phyloP scores from a whole-genome alignment of 2,797 vertebrate species.

The Anguilla obscura region DNA sequence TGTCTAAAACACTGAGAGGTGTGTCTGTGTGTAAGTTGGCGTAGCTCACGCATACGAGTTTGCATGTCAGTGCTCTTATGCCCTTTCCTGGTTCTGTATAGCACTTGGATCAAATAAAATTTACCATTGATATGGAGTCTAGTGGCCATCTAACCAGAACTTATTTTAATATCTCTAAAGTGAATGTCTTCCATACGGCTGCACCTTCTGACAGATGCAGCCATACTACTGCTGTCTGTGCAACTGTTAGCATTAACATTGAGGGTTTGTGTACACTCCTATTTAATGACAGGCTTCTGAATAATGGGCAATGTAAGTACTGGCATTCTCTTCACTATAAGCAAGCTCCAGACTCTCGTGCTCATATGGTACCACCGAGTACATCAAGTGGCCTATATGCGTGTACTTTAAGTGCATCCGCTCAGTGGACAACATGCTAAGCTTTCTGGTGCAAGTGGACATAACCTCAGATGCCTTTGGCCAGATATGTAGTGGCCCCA shows the following conservation, averaged over 20 bases:
- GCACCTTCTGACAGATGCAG: not conserved
- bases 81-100: conserved; percentile 25
- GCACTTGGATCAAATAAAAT: conserved; percentile 40
- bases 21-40: conserved; percentile 24
- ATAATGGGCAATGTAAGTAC: not conserved
- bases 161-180: not conserved
- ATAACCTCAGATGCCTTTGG: not conserved
- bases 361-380: not conserved
- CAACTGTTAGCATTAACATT: not conserved
- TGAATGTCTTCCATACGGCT: not conserved
- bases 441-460: not conserved
- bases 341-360: not conserved
- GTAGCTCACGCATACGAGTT: conserved; percentile 29
- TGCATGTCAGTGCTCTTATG: conserved; percentile 43
- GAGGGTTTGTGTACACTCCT: not conserved
- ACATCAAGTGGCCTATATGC: not conserved
- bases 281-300: not conserved
- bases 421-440: not conserved
- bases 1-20: not conserved
- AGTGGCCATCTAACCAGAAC: not conserved
- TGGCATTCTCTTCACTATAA: not conserved
- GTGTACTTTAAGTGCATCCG: not conserved
- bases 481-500: not conserved
- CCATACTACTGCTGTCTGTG: not conserved
- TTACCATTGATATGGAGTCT: not conserved